phyloP scores from a whole-genome alignment of 1,140 invertebrate species.

The Physella acuta region DNA sequence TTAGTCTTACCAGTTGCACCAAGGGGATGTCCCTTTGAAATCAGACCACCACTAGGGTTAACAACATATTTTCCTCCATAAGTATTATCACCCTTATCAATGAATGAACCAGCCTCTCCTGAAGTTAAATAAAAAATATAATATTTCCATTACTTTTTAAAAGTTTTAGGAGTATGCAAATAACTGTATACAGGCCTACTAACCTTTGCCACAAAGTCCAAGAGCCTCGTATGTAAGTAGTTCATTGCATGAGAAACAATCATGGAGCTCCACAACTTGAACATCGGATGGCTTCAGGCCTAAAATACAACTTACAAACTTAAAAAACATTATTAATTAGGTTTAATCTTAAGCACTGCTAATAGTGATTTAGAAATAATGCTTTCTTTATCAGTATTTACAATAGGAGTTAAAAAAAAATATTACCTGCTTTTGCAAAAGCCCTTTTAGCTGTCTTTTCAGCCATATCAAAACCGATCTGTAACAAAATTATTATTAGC shows the following conservation, averaged over 20 bases:
- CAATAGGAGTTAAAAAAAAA: neutral
- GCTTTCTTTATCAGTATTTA: neutral
- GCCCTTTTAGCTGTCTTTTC: conserved; percentile 77
- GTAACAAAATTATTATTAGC: too few species aligned
- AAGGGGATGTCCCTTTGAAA: conserved; percentile 97
- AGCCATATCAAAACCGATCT: conserved; percentile 95
- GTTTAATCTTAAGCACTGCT: too few species aligned
- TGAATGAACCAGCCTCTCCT: conserved; percentile 82
- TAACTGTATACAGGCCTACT: conserved; percentile 7
- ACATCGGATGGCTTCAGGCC: conserved; percentile 77
- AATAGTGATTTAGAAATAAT: neutral
- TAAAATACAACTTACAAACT: too few species aligned
- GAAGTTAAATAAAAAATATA: conserved; percentile 17
- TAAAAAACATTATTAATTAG: too few species aligned
- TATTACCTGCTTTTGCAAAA: conserved; percentile 73
- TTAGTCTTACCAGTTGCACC: conserved; percentile 81
- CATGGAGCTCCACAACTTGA: conserved; percentile 97
- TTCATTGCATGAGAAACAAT: conserved; percentile 98
- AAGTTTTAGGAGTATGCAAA: too few species aligned
- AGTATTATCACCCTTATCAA: conserved; percentile 93
- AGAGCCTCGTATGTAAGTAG: conserved; percentile 96
- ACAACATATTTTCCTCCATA: conserved; percentile 97
- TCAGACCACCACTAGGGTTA: conserved; percentile 96
- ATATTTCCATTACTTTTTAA: neutral
- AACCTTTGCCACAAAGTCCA: conserved; percentile 84